phyloP scores from a whole-genome alignment of 2,888 invertebrate genomes.

The Macroteleia sp. region DNA sequence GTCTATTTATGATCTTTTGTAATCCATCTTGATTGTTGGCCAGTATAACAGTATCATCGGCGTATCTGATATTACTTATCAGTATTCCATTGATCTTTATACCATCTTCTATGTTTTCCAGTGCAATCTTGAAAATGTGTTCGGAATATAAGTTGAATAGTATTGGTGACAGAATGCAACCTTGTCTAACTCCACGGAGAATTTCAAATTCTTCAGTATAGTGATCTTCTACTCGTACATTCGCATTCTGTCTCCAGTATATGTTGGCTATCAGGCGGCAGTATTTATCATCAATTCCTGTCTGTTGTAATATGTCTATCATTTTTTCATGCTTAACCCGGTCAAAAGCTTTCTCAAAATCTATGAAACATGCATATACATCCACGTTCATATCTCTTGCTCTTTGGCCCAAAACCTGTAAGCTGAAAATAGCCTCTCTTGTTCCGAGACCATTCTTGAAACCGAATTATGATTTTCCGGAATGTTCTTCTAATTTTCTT shows the following conservation, averaged over 20 bases:
- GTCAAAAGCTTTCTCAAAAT: constrained; percentile 1
- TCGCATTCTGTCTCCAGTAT: not conserved
- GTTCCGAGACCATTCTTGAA: not conserved
- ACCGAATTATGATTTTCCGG: not conserved
- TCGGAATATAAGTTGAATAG: not conserved
- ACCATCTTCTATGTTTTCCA: not conserved
- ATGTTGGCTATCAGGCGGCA: not conserved
- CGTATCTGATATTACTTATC: not conserved
- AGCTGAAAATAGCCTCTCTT: not conserved
- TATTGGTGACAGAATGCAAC: not conserved
- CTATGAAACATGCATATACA: not conserved
- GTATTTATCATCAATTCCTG: not conserved
- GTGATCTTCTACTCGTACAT: not conserved
- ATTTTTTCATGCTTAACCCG: constrained; percentile 1
- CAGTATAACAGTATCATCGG: not conserved
- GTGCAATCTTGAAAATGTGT: not conserved
- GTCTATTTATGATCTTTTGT: not conserved
- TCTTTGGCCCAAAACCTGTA: constrained; percentile 1
- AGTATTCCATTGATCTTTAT: not conserved
- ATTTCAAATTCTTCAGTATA: too few relatives aligned
- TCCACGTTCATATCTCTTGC: not conserved
- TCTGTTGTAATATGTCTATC: not conserved
- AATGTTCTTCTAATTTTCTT: not conserved
- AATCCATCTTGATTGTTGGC: not conserved
- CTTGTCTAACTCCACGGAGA: not conserved